Evolutionary conservation across 2,113 vertebrate genomes (phyloP), one percentile per base, ranked within the genome.

Genomic region (Ageneiosus marmoratus): DNA sequence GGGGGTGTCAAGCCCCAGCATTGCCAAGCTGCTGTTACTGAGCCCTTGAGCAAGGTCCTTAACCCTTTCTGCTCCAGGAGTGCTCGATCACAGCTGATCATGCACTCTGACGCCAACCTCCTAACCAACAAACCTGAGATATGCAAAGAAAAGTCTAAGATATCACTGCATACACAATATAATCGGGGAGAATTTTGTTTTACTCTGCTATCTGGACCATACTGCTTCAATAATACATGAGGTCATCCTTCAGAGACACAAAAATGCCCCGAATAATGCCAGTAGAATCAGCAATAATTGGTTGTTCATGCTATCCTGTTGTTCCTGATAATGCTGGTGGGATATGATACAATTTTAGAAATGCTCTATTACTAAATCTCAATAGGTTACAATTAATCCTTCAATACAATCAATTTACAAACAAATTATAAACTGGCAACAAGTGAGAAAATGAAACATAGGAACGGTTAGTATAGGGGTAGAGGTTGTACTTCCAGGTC

Each of bases 221-320:
- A 70, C 20, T 24, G 67, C 67, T 44, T 70, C 37, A 70, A 70
- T 70, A 70, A 70, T 70, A 37, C 67, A 70, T 44, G 10, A 44
- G 24, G 67, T 27, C 37, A 70, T 44, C 67, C 67, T 70, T 70
- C 37, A 70, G 67, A 37, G 67, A 70, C 4, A 44, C 2, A 37
- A 18, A 65, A 34, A 34, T 6, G 13, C 27, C 24, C 12, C 5
- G 27, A 8, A 22, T 24, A 4, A 24, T 24, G 37, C 37, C 37
- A 44, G 37, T 8, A 37, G 34, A 69, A 41, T 18, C 50, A 62
- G 67, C 44, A 62, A 63, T 77, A 85, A 83, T 37, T 81, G 87
- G 81, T 87, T 86, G 78, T 83, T 77, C 50, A 82, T 73, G 79
- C 60, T 77, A 73, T 85, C 80, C 41, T 63, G 82, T 75, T 87